These are phyloP conservation scores for Lanius ludovicianus DNA, from an alignment of 2,113 vertebrate genomes.

Conservation along the genomic window DNA sequence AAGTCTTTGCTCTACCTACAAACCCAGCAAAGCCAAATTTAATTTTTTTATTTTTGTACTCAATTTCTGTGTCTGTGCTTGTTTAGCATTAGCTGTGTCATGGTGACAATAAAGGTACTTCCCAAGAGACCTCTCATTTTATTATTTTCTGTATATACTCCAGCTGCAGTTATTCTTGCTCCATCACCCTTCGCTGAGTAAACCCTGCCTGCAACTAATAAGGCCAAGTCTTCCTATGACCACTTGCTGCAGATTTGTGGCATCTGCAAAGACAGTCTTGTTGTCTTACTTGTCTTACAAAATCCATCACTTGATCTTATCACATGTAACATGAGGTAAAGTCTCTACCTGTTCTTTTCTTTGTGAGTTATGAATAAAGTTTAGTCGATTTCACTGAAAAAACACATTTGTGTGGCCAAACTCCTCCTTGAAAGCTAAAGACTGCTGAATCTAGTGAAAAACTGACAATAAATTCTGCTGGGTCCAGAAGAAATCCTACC, in stretches of 20 bases:
- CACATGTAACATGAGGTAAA: accelerated
- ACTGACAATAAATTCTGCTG: not conserved
- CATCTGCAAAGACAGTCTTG: not conserved
- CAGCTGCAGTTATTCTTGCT: not conserved
- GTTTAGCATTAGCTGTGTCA: not conserved
- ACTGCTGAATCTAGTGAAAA: slow-evolving; percentile 25
- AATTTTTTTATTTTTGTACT: not conserved
- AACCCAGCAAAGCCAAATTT: not conserved
- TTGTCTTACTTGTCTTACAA: not conserved
- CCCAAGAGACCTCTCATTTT: not conserved
- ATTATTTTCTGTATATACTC: not conserved
- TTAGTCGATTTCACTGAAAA: not conserved
- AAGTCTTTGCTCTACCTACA: not conserved
- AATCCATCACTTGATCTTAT: not conserved
- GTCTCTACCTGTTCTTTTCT: not conserved
- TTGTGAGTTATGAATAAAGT: not conserved
- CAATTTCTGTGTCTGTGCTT: not conserved
- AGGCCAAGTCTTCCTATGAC: not conserved
- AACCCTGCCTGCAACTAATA: not conserved
- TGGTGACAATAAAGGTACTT: accelerated
- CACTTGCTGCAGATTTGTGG: not conserved
- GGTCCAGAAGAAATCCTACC: not conserved
- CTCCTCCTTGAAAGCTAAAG: not conserved
- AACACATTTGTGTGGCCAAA: not conserved
- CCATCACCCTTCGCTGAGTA: not conserved